A percentile compares a stretch with the other conserved stretches of the same genome.
Conservation (phyloP, 2,797 vertebrate species). For the Lagocephalus sceleratus region DNA sequence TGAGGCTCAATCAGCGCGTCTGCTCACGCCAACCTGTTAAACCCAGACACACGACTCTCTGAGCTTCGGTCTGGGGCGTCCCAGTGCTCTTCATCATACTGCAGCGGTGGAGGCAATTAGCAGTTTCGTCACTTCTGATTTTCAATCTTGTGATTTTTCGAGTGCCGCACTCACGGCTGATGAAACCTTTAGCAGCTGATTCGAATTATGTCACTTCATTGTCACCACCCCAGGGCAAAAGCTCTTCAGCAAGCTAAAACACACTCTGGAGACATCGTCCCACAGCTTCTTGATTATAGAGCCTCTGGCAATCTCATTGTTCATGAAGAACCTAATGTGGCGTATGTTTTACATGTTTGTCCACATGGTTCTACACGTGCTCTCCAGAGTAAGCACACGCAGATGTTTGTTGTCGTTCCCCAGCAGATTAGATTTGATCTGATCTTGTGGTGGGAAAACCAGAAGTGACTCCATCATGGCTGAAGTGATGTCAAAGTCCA, state of each 20-base stretch:
- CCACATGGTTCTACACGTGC: too few relatives aligned
- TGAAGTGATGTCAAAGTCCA: constrained; percentile 44
- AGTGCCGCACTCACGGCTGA: constrained; percentile 9
- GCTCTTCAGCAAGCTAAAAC: background rate
- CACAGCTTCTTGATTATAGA: constrained; percentile 30
- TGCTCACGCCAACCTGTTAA: background rate
- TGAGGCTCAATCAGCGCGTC: background rate
- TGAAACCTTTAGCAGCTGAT: constrained; percentile 12
- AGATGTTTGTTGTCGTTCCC: too few relatives aligned
- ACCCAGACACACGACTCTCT: constrained; percentile 11
- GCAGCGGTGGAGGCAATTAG: constrained; percentile 12
- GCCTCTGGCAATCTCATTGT: constrained; percentile 56
- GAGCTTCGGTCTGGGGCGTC: constrained; percentile 4
- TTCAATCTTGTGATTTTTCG: background rate
- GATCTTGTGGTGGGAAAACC: background rate
- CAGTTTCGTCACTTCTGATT: background rate
- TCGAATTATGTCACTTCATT: constrained; percentile 1
- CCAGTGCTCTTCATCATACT: constrained; percentile 20
- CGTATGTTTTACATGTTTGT: too few relatives aligned
- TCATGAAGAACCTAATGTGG: background rate
- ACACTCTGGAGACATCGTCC: constrained; percentile 19
- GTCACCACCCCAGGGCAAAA: background rate
- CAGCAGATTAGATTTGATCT: too few relatives aligned
- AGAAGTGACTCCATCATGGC: background rate
- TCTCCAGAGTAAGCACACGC: too few relatives aligned